phyloP scores from a whole-genome alignment of 2,888 invertebrate species.

The Alloscopus bannaensis region DNA sequence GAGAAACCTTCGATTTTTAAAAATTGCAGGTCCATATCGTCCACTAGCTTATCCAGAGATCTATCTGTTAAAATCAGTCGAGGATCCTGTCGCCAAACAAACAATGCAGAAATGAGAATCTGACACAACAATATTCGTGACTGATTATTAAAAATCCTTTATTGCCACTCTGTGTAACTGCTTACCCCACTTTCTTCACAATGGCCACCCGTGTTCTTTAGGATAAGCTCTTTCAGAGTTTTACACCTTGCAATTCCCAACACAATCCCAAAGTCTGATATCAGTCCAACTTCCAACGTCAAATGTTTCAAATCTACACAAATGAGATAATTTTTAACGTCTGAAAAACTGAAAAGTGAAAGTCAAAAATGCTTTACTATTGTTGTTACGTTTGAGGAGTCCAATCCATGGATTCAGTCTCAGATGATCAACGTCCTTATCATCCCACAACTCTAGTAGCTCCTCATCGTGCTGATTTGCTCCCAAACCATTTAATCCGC shows the following conservation, averaged over 20 bases:
- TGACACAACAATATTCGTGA: not conserved
- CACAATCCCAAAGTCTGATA: constrained; percentile 57
- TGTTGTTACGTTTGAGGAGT: constrained; percentile 42
- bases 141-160: not conserved
- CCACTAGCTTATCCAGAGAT: constrained; percentile 35
- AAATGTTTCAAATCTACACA: constrained; percentile 48
- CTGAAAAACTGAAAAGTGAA: not conserved
- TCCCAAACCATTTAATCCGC: constrained; percentile 55
- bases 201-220: constrained; percentile 39
- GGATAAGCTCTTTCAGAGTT: constrained; percentile 35
- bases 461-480: constrained; percentile 51
- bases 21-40: constrained; percentile 47
- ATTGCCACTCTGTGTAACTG: not conserved
- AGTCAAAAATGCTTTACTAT: not conserved
- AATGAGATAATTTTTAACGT: too few species aligned
- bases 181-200: constrained; percentile 34
- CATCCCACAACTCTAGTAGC: constrained; percentile 52
- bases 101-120: not conserved
- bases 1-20: constrained; percentile 61
- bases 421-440: constrained; percentile 49
- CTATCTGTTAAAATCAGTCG: constrained; percentile 40
- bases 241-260: constrained; percentile 58
- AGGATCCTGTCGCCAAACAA: constrained; percentile 41
- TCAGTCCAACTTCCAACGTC: constrained; percentile 51
- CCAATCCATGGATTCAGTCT: constrained; percentile 61